Percentiles rank a stretch among this genome's conserved stretches.
phyloP scores from a whole-genome alignment of 2,797 vertebrate genomes.

The Microctenopoma steveboyesi region DNA sequence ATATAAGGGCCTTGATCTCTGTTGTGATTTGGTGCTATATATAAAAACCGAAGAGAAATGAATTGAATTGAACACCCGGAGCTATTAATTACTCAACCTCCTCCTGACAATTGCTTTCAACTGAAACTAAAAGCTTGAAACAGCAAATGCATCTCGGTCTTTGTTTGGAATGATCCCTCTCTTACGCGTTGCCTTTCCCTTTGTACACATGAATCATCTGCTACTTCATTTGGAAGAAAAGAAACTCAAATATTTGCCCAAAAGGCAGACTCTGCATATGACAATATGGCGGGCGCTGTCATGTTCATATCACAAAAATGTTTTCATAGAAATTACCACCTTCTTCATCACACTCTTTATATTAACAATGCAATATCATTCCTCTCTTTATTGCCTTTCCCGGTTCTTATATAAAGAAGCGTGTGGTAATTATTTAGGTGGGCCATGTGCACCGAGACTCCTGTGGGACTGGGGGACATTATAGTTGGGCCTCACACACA shows the following conservation, averaged over 20 bases:
- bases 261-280: neutral
- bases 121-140: neutral
- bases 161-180: too few relatives aligned
- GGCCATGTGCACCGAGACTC: constrained; percentile 56
- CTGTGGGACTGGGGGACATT: constrained; percentile 66
- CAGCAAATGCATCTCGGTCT: neutral
- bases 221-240: neutral
- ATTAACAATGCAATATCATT: constrained; percentile 52
- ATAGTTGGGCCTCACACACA: constrained; percentile 41
- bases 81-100: neutral
- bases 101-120: too few relatives aligned
- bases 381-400: constrained; percentile 64
- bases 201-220: neutral
- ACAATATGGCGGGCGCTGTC: neutral
- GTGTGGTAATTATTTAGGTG: constrained; percentile 68
- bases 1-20: too few relatives aligned
- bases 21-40: too few relatives aligned
- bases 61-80: neutral
- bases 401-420: constrained; percentile 63
- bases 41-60: too few relatives aligned
- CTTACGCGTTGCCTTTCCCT: neutral
- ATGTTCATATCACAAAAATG: neutral
- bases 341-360: constrained; percentile 11
- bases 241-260: neutral
- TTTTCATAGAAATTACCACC: constrained; percentile 47